Evolutionary conservation across 2,113 vertebrate genomes (phyloP), one percentile per base, ranked within the genome.

Genomic region (Hepsetus odoe): DNA sequence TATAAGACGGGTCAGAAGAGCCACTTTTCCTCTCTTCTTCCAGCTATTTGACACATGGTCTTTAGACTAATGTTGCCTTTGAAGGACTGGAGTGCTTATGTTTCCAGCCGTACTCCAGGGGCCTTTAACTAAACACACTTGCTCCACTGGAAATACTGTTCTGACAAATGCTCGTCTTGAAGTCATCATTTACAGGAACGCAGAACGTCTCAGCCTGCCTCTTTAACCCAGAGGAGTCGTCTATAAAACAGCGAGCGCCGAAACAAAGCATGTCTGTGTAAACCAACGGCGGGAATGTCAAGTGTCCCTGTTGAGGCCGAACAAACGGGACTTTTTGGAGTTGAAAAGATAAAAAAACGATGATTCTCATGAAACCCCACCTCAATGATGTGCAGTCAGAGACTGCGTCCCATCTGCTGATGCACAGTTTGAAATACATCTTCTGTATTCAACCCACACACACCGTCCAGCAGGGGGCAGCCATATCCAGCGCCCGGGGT

Each of bases 61-160:
- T 61, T 68, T 78, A 78, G 58, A 76, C 22, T 32, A 61, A 42
- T 74, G 77, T 79, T 85, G 44, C 82, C 67, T 49, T 40, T 64
- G 3, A 74, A 80, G 64, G 74, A 84, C 79, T 89, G 83, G 24
- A 76, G 67, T 70, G 32, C 73, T 82, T 86, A n/a, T n/a, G 53
- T 46, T 53, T 51, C 65, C 85, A 83, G 80, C 79, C 64, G 56
- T 38, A 42, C 77, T 88, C 85, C 80, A 87, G 49, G 64, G 46
- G 3, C 46, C 18, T 64, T 76, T 68, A 66, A 65, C 78, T 7
- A 58, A 80, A 49, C 46, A 49, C 66, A 84, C 84, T 67, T 76
- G 86, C 49, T 16, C n/a, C 5, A 73, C 53, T 76, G 79, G 80
- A 38, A 81, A 75, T 84, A 75, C 83, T 83, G 53, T 30, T 20